Evolutionary conservation across 2,888 invertebrate species (phyloP).

Genomic region (Melanophora roralis): DNA sequence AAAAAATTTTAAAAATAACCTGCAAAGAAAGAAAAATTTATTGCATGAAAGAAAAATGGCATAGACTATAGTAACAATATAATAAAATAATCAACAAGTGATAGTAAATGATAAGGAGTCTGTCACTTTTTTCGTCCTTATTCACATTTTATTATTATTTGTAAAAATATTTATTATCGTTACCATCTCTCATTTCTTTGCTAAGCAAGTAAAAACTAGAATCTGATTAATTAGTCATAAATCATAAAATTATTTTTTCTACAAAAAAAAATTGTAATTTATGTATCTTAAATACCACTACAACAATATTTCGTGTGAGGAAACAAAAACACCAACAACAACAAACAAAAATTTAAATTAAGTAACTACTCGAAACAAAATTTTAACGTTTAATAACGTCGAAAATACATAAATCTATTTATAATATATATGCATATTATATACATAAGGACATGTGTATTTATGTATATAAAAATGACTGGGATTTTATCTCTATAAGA

Average conservation of each 20-base stretch:
- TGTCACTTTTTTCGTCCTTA: constrained; percentile 59
- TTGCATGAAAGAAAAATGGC: constrained; percentile 47
- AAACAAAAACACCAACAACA: constrained; percentile 61
- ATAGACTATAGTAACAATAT: constrained; percentile 27
- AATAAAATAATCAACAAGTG: constrained; percentile 60
- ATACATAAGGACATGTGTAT: too few relatives aligned
- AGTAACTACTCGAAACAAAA: constrained; percentile 52
- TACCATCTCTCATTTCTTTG: constrained; percentile 59
- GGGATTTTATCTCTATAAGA: constrained; percentile 58
- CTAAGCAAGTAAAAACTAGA: constrained; percentile 60
- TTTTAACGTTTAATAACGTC: constrained; percentile 49
- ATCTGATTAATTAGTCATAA: constrained; percentile 60
- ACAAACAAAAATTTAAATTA: constrained; percentile 50
- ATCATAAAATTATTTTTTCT: constrained; percentile 59
- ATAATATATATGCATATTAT: too few relatives aligned
- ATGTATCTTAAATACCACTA: constrained; percentile 48
- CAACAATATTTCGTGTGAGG: constrained; percentile 54
- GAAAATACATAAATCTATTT: neutral
- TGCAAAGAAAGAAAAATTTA: constrained; percentile 61
- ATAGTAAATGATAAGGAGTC: constrained; percentile 60
- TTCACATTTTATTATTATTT: constrained; percentile 49
- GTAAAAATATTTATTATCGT: constrained; percentile 55
- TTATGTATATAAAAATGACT: too few relatives aligned
- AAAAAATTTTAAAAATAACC: constrained; percentile 57
- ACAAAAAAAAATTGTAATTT: constrained; percentile 59